Base-by-base conservation (phyloP, 2,113 vertebrate species). In the Oceanodroma tethys region DNA sequence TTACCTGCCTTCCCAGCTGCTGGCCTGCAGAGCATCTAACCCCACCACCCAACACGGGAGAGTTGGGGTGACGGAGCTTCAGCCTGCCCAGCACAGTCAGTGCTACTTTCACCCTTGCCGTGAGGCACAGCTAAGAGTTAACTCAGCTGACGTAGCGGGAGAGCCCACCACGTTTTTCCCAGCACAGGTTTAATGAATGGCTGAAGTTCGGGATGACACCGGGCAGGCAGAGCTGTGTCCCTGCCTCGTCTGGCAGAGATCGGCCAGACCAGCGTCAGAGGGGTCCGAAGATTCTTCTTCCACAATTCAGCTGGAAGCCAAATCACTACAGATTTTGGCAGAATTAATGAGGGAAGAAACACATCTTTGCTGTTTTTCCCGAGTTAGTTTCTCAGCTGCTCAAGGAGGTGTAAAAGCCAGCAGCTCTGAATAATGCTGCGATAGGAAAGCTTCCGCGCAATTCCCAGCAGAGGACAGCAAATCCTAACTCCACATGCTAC, bases 381-480 rank as follows among this genome's bases (percentile, higher is more conserved):
- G 11, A 65, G 29, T 13, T 48, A 6, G 16, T 36, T 86, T 38
- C 72, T 62, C 66, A 47, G 86, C 72, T 75, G 73, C 67, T 62
- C 22, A 5, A 16, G 60, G 34, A 58, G 40, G 13, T 43, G 22
- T 10, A 43, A 74, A 55, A 86, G 9, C 34, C 2, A 3, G 5
- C 50, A 45, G 63, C 65, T 92, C 60, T 4, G 0, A 30, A 6
- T 1, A 26, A 34, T 0, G 3, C 50, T 34, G 65, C 3, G 3
- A 10, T 10, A 36, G 40, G 27, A 48, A 81, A 70, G 34, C 42
- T 89, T 97, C 81, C 90, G 86, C 25, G 81, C 29, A 10, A 50
- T 86, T 95, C 96, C 92, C 96, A 95, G 93, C 94, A 97, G 97
- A 96, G 96, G 95, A 96, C 97, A 95, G 94, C 97, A 97, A 92